Percentiles rank a stretch among this genome's conserved stretches.
Evolutionary conservation across 2,113 vertebrate species (phyloP).

Genomic region (Lagopus muta): DNA sequence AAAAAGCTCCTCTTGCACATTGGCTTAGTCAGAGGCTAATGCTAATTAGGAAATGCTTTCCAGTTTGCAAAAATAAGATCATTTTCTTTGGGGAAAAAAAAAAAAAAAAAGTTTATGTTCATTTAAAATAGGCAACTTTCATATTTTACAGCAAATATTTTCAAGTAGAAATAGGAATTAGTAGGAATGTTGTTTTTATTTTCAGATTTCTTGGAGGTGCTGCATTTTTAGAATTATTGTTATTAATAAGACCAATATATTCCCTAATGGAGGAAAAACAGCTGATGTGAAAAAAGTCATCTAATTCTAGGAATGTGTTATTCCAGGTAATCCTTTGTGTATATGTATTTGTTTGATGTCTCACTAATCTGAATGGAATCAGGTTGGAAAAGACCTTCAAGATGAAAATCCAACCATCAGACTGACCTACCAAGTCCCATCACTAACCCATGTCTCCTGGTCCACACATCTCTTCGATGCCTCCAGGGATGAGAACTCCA

Average conservation of each 20-base stretch:
- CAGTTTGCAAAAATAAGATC: background rate
- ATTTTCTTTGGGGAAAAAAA: background rate
- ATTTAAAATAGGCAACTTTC: background rate
- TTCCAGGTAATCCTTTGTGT: background rate
- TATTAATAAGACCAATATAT: background rate
- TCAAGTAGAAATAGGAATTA: background rate
- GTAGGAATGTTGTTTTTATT: background rate
- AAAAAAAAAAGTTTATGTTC: background rate
- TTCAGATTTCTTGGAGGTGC: background rate
- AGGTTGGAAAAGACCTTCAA: background rate
- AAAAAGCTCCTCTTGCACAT: background rate
- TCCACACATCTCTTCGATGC: background rate
- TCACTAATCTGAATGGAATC: background rate
- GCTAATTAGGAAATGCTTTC: constrained; percentile 44
- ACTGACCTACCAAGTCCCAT: background rate
- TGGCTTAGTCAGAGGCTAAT: background rate
- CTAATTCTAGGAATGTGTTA: background rate
- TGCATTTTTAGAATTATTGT: background rate
- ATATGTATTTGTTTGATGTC: background rate
- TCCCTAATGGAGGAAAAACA: background rate
- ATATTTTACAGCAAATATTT: background rate
- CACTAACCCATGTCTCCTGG: background rate
- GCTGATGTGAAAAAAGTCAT: background rate
- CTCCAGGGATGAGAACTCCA: background rate
- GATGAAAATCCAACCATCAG: background rate